A percentile compares a stretch with the other conserved stretches of the same genome.
phyloP scores from a whole-genome alignment of 2,888 invertebrate species.

The Noctua pronuba region DNA sequence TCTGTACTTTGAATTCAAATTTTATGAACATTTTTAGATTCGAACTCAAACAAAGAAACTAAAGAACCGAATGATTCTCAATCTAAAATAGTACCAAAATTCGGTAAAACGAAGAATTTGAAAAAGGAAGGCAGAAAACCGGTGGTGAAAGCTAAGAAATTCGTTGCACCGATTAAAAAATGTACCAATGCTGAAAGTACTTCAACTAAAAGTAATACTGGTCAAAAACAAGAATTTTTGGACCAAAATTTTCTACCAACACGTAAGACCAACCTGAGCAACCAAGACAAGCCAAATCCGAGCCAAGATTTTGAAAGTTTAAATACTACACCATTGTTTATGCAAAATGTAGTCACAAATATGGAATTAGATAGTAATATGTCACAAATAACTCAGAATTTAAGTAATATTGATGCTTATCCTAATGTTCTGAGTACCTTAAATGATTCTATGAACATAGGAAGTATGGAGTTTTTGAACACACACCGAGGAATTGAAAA shows the following conservation, averaged over 20 bases:
- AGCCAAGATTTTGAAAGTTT: slow-evolving; percentile 6
- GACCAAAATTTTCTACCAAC: slow-evolving; percentile 24
- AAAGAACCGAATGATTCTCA: slow-evolving; percentile 34
- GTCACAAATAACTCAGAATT: neutral
- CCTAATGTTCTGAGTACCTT: neutral
- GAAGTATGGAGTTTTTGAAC: neutral
- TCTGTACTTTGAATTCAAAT: neutral
- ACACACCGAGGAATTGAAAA: neutral
- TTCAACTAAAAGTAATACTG: neutral
- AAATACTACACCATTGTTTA: neutral
- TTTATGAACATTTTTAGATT: slow-evolving; percentile 47
- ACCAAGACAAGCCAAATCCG: neutral
- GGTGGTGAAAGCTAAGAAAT: slow-evolving; percentile 73
- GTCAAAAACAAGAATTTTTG: slow-evolving; percentile 2
- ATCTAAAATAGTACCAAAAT: slow-evolving; percentile 70
- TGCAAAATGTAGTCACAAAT: neutral
- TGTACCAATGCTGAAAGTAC: slow-evolving; percentile 10
- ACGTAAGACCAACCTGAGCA: neutral
- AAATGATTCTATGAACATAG: slow-evolving; percentile 10
- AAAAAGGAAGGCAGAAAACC: slow-evolving; percentile 36
- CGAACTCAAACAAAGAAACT: slow-evolving; percentile 33
- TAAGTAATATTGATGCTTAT: slow-evolving; percentile 3
- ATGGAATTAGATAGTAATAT: neutral
- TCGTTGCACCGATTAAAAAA: slow-evolving; percentile 74
- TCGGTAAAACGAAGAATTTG: slow-evolving; percentile 69